Percentiles rank a stretch among this genome's conserved stretches.
Evolutionary conservation across 1,140 invertebrate species (phyloP).

Genomic region (Hesperophylax magnus): DNA sequence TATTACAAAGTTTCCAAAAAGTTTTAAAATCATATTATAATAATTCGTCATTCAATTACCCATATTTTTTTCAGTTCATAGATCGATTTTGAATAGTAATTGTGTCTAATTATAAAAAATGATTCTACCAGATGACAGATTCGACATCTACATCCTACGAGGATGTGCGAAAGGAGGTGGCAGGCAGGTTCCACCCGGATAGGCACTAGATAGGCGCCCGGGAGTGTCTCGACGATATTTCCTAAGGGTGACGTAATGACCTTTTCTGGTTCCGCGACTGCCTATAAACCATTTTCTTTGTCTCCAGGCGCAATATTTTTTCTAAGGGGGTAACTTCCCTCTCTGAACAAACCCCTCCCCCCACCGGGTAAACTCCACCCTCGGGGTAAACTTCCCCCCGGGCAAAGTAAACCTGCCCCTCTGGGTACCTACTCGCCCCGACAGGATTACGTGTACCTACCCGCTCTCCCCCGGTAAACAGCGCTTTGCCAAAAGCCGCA

Average conservation of each 20-base stretch:
- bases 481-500: slow-evolving; percentile 27
- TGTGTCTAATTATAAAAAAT: too few relatives aligned
- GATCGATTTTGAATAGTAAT: too few relatives aligned
- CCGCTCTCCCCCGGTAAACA: slow-evolving; percentile 19
- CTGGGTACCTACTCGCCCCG: neutral
- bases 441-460: slow-evolving; percentile 2
- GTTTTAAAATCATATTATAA: too few relatives aligned
- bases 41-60: too few relatives aligned
- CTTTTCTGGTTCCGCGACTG: slow-evolving; percentile 50
- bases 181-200: neutral
- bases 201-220: neutral
- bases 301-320: slow-evolving; percentile 56
- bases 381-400: neutral
- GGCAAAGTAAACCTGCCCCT: neutral
- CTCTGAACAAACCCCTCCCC: neutral
- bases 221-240: slow-evolving; percentile 48
- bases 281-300: slow-evolving; percentile 58
- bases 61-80: too few relatives aligned
- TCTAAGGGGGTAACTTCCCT: neutral
- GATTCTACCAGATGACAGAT: too few relatives aligned
- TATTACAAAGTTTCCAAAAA: too few relatives aligned
- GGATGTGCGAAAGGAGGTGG: neutral
- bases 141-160: neutral
- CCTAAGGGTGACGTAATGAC: slow-evolving; percentile 57
- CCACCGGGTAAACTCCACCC: neutral